These are phyloP conservation scores for Salmo trutta DNA, from an alignment of 2,797 vertebrate species.

Conservation along the genomic window DNA sequence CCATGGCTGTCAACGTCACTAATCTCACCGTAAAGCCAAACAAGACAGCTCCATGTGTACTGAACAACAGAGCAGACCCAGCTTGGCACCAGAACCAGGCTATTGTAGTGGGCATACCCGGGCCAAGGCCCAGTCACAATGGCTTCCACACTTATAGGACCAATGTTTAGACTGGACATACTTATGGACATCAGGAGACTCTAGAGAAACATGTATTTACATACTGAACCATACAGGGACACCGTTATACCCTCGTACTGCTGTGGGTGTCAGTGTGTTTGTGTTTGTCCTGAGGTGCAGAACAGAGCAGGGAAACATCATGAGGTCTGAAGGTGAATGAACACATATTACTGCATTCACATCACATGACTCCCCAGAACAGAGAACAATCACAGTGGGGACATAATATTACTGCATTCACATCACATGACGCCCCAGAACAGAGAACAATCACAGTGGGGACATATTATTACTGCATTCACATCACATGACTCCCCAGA, in stretches of 20 bases:
- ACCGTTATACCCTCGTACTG: neutral
- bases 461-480: no score
- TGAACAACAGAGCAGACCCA: neutral
- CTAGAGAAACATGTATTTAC: neutral
- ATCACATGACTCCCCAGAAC: no score
- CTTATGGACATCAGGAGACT: constrained; percentile 33
- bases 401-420: no score
- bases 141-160: constrained; percentile 53
- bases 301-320: neutral
- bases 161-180: constrained; percentile 32
- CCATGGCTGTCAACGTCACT: neutral
- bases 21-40: neutral
- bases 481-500: no score
- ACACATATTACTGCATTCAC: neutral
- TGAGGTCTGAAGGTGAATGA: neutral
- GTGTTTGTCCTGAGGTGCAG: neutral
- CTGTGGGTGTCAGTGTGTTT: no score
- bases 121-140: neutral
- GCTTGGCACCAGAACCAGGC: no score
- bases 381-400: no score
- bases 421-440: no score
- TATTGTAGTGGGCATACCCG: no score
- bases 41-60: neutral
- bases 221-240: neutral
- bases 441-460: no score